Base-by-base conservation (phyloP, 1,140 invertebrate species). In the Amphibalanus amphitrite region DNA sequence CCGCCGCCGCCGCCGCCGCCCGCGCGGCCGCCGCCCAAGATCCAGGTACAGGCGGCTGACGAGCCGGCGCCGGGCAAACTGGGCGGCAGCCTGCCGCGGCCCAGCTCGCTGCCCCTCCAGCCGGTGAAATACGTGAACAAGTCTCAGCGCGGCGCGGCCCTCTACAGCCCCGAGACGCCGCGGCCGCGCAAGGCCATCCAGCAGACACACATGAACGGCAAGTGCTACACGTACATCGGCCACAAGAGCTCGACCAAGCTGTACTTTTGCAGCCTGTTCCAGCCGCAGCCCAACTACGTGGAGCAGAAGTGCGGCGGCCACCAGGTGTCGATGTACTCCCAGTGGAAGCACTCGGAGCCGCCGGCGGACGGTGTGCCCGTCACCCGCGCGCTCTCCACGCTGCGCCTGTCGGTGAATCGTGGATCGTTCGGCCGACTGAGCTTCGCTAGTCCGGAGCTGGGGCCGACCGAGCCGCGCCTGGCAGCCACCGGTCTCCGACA, bases 241-340 rank as follows among this genome's bases (percentile, higher is more conserved):
- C 82, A 95, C 67, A 96, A 96, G 79, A 90, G 90, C 77, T 93
- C 91, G 8, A 95, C 92, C 0, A 86, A 90, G 77, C 86, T 90
- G 26, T 94, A 92, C 75, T 98, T 93, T 79, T 97, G 94, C 76
- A 95, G 93, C 0, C 82, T 93, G 28, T 95, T 94, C 78, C 86
- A 91, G 74, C 90, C 93, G 0, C 95, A 97, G 79, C 95, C 95
- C 0, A 96, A 94, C 82, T 97, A 96, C 79, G 92, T 97, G 64
- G 80, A 80, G 23, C 84, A 86, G 75, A 80, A 81, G 64, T 13
- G 87, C 86, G 0, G n/a, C n/a, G 89, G 93, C 78, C 88, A 91
- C 74, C 92, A 90, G 76, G 81, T 97, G 64, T 97, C 94, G 25
- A 98, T 98, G 95, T 98, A 98, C 78, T 96, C 93, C 17, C 95